Evolutionary conservation across 1,140 invertebrate genomes (phyloP).

Genomic region (Drosophila sp.): DNA sequence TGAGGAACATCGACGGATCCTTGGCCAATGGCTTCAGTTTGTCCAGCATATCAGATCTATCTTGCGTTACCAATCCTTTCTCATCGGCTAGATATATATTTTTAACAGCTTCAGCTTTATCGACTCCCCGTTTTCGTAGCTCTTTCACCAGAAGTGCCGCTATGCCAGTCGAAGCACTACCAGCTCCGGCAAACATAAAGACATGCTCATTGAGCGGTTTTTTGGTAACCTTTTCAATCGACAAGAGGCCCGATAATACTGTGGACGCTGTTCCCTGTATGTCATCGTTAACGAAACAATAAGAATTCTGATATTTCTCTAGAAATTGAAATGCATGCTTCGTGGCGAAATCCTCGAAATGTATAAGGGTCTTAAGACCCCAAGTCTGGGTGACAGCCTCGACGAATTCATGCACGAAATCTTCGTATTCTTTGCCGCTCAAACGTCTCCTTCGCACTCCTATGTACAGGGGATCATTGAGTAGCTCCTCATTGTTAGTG

Average conservation of each 20-base stretch:
- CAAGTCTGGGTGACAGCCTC: slow-evolving; percentile 92
- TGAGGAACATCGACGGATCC: slow-evolving; percentile 85
- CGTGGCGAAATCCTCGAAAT: slow-evolving; percentile 99
- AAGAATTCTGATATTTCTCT: slow-evolving; percentile 92
- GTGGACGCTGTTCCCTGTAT: slow-evolving; percentile 97
- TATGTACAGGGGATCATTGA: slow-evolving; percentile 97
- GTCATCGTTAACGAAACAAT: slow-evolving; percentile 98
- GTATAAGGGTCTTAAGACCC: slow-evolving; percentile 91
- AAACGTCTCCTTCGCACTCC: slow-evolving; percentile 93
- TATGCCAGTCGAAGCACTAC: slow-evolving; percentile 95
- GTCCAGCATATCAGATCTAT: slow-evolving; percentile 88
- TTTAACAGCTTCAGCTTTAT: slow-evolving; percentile 87
- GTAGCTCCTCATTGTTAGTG: slow-evolving; percentile 91
- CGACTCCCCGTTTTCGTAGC: slow-evolving; percentile 37
- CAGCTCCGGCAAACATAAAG: slow-evolving; percentile 96
- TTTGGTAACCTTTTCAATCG: slow-evolving; percentile 91
- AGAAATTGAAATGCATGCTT: slow-evolving; percentile 95
- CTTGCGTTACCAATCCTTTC: slow-evolving; percentile 88
- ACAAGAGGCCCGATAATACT: slow-evolving; percentile 94
- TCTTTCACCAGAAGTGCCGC: slow-evolving; percentile 89
- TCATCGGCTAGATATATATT: slow-evolving; percentile 91
- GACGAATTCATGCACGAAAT: slow-evolving; percentile 99
- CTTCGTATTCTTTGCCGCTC: slow-evolving; percentile 94
- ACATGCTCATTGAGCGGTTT: slow-evolving; percentile 91
- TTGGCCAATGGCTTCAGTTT: slow-evolving; percentile 91